Conservation (phyloP, 2,113 vertebrate species). For the Seriola rivoliana region DNA sequence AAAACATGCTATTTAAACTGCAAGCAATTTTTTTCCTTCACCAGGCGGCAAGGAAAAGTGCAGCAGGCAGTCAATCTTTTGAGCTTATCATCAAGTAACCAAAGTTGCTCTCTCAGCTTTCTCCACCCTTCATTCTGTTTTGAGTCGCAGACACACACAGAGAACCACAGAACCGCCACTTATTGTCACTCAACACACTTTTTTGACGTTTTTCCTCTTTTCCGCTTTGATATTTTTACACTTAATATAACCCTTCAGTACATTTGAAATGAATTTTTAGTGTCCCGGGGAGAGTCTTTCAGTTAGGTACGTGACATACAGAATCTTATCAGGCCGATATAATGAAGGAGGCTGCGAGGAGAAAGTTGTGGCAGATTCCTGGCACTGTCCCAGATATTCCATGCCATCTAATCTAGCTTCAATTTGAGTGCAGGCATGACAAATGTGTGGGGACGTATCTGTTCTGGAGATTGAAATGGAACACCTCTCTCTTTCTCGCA, state of each 20-base stretch:
- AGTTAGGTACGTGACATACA: background rate
- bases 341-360: constrained; percentile 42
- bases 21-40: constrained; percentile 54
- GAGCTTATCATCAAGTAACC: constrained; percentile 70
- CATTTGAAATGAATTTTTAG: constrained; percentile 53
- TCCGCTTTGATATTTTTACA: constrained; percentile 45
- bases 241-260: constrained; percentile 18
- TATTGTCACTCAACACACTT: constrained; percentile 41
- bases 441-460: constrained; percentile 52
- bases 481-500: constrained; percentile 50
- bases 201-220: constrained; percentile 4
- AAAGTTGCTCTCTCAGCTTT: constrained; percentile 71
- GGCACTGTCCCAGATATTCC: constrained; percentile 43
- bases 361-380: constrained; percentile 37
- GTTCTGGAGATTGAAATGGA: constrained; percentile 59
- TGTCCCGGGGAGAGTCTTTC: background rate
- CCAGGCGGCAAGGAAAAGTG: constrained; percentile 62
- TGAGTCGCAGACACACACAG: constrained; percentile 11
- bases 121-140: constrained; percentile 35
- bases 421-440: constrained; percentile 57
- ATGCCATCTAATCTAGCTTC: constrained; percentile 51
- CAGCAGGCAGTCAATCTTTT: constrained; percentile 68
- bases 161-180: constrained; percentile 30
- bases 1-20: constrained; percentile 78
- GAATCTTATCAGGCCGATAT: constrained; percentile 32